A percentile compares a stretch with the other conserved stretches of the same genome.
phyloP scores from a whole-genome alignment of 2,888 invertebrate genomes.

The Muschampia plurimacula region DNA sequence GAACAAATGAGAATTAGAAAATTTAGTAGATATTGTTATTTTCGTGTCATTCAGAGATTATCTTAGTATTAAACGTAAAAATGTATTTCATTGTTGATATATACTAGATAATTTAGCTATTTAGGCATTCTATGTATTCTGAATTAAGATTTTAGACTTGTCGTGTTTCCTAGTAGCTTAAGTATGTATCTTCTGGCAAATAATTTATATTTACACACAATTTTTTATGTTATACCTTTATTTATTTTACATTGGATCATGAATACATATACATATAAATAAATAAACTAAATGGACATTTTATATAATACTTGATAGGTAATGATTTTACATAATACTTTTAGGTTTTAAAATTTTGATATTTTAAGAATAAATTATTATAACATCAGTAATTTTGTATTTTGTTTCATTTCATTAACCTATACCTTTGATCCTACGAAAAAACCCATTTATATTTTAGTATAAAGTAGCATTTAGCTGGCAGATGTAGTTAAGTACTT shows the following conservation, averaged over 20 bases:
- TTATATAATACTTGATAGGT: constrained; percentile 44
- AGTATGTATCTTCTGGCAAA: constrained; percentile 14
- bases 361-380: constrained; percentile 57
- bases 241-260: constrained; percentile 32
- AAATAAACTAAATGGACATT: constrained; percentile 32
- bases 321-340: constrained; percentile 49
- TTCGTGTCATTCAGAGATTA: constrained; percentile 19
- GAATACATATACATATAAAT: constrained; percentile 6
- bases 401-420: constrained; percentile 40
- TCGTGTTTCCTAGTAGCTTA: constrained; percentile 24
- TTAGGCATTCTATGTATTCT: constrained; percentile 29
- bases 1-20: neutral
- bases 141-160: constrained; percentile 25
- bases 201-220: constrained; percentile 16
- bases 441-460: too few relatives aligned
- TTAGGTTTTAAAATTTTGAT: constrained; percentile 56
- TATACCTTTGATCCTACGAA: neutral
- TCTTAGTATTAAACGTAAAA: neutral
- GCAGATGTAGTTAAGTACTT: too few relatives aligned
- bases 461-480: neutral
- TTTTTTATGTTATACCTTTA: constrained; percentile 10
- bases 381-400: constrained; percentile 47
- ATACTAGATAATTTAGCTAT: constrained; percentile 19
- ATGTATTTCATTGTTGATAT: constrained; percentile 19
- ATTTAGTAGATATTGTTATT: constrained; percentile 9